Evolutionary conservation across 2,888 invertebrate genomes (phyloP), one percentile per base, ranked within the genome.

Genomic region (Heliconius erato): DNA sequence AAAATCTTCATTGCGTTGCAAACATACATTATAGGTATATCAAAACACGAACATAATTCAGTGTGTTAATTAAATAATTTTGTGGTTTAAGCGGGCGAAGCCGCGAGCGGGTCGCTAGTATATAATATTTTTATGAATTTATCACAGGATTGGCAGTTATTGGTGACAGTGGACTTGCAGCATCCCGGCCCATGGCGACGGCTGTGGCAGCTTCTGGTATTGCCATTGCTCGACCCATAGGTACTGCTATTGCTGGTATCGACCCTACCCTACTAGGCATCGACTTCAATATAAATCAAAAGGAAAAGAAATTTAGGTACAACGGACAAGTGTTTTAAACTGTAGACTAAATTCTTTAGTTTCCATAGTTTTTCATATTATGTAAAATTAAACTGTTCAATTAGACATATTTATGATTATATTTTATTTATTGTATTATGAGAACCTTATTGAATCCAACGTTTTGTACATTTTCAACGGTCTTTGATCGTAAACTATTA

Each of bases 241-340:
- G 97, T 35, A 98, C 98, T 0, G 98, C 98, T 11, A 97, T 98
- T 63, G 98, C 98, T 2, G 98, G 98, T 2, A 94, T 98, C 0
- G 96, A 96, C 83, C 97, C 97, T 0, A 2, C 87, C 0, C 12
- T 74, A 0, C 87, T 96, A 2, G 92, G 92, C 16, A 88, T 96
- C 32, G 82, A 91, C 79, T 90, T 90, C 71, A 88, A 92, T 12
- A n/a, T 90, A 9, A 90, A 91, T 80, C 90, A 91, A 16, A 74
- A 79, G 19, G 79, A 87, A 71, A 86, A 85, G 68, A 72, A 82
- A 65, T 65, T 82, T 71, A 83, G 74, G 76, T 78, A 79, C 49
- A 83, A 83, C n/a, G 83, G 83, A 23, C 77, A 80, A 71, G 26
- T 35, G 0, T 80, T 76, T 74, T 84, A 74, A 76, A 54, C n/a